Evolutionary conservation across 2,797 vertebrate genomes (phyloP).

Genomic region (Channa striata): DNA sequence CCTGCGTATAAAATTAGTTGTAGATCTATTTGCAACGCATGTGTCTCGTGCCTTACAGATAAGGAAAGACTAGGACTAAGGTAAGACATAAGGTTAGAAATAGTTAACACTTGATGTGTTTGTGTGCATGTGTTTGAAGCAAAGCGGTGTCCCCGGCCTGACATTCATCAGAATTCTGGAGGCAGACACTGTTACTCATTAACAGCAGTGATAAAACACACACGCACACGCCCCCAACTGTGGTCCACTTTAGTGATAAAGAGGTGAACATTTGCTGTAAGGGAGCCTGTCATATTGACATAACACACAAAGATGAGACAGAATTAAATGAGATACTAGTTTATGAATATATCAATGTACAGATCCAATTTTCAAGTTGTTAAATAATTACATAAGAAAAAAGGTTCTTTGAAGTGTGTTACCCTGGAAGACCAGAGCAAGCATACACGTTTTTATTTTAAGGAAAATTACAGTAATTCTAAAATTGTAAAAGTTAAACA

Average conservation of each 20-base stretch:
- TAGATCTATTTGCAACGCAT: constrained; percentile 19
- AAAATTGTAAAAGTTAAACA: too few relatives aligned
- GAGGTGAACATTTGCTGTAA: constrained; percentile 59
- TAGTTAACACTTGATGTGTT: constrained; percentile 37
- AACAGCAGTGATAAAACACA: constrained; percentile 65
- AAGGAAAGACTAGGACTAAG: constrained; percentile 37
- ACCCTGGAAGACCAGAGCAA: constrained; percentile 3
- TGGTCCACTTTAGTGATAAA: constrained; percentile 61
- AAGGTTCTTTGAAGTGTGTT: constrained; percentile 7
- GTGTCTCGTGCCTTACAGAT: constrained; percentile 43
- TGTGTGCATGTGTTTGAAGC: constrained; percentile 15
- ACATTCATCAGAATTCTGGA: constrained; percentile 74
- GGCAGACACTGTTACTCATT: constrained; percentile 79
- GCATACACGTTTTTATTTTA: too few relatives aligned
- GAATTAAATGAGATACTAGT: not conserved
- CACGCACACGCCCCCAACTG: constrained; percentile 55
- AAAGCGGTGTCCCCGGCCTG: constrained; percentile 61
- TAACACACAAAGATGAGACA: constrained; percentile 34
- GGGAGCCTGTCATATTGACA: constrained; percentile 51
- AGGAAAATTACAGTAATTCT: too few relatives aligned
- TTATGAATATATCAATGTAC: constrained; percentile 1
- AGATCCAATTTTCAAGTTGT: not conserved
- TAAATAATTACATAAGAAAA: constrained; percentile 11
- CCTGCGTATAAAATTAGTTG: not conserved
- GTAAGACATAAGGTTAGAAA: constrained; percentile 59